Percentiles rank a stretch among this genome's conserved stretches.
Evolutionary conservation across 2,797 vertebrate species (phyloP).

Genomic region (Chrysocyon brachyurus): DNA sequence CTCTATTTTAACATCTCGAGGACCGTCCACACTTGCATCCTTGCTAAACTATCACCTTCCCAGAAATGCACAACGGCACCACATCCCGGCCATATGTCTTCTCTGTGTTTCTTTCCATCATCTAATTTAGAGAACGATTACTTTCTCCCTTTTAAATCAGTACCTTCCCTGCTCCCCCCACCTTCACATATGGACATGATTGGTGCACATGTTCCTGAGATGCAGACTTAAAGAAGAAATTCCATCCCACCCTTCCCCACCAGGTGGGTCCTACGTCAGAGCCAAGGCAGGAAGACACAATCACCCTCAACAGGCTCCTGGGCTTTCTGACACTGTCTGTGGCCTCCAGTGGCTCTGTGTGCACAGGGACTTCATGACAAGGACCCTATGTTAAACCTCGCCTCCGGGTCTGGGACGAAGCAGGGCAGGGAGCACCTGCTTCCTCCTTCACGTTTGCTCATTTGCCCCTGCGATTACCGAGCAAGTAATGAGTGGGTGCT

Average conservation of each 20-base stretch:
- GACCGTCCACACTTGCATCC: neutral
- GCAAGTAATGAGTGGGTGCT: fast-evolving
- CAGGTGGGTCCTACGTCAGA: neutral
- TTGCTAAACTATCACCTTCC: neutral
- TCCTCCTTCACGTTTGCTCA: fast-evolving
- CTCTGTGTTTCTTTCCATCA: neutral
- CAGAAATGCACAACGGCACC: fast-evolving
- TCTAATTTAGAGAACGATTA: neutral
- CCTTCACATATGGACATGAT: neutral
- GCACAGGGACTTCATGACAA: fast-evolving
- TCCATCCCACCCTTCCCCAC: neutral
- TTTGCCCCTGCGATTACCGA: too few species aligned
- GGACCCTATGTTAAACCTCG: fast-evolving
- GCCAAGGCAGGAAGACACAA: neutral
- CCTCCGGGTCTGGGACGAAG: fast-evolving
- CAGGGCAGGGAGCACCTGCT: neutral
- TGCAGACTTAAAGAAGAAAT: too few species aligned
- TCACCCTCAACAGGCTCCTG: fast-evolving
- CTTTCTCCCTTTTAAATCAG: neutral
- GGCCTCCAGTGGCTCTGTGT: neutral
- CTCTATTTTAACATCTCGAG: too few species aligned
- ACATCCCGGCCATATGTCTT: neutral
- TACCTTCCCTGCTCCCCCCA: too few species aligned
- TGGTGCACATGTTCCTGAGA: neutral
- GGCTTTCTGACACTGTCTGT: fast-evolving